Evolutionary conservation across 2,888 invertebrate species (phyloP), one percentile per base, ranked within the genome.

Genomic region (Mythimna pallens): DNA sequence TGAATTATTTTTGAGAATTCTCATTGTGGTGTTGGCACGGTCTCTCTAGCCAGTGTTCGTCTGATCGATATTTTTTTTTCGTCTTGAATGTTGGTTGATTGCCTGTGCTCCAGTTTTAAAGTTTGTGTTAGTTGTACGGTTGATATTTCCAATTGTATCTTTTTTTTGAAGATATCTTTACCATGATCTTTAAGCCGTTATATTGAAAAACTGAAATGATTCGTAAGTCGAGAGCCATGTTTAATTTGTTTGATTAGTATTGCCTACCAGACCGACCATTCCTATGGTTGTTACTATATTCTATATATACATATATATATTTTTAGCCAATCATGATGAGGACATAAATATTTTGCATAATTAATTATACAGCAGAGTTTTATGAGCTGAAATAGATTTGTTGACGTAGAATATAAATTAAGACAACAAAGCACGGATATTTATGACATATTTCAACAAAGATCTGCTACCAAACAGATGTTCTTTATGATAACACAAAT

Each of bases 1-100:
- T 90, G 91, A 91, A 90, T 92, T 92, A 92, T 94, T 92, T 92
- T 91, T 86, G 88, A 89, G 93, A 92, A 93, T 93, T 92, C 86
- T 89, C 91, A 89, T 92, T 92, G 91, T 92, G 79, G 86, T 91
- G 90, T 90, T 89, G 87, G 88, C 88, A 90, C 88, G 87, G 85
- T 81, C 80, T 86, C 89, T 86, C 85, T 85, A 87, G 87, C 86
- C 88, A 88, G 82, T 88, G 50, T 52, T 52, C 50, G 50, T 52
- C 50, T 52, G 88, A 82, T 89, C 88, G 89, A 84, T 84, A 78
- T 86, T 85, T 82, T 84, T 72, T 70, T 86, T 83, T 78, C 73
- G 30, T 84, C 74, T 80, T 86, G 84, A 86, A 84, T 85, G 82
- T 81, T 82, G 79, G 63, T 78, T 85, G 87, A 87, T 88, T 86